Conservation (phyloP, 2,888 invertebrate genomes). For the Lepeophtheirus nordmannii region DNA sequence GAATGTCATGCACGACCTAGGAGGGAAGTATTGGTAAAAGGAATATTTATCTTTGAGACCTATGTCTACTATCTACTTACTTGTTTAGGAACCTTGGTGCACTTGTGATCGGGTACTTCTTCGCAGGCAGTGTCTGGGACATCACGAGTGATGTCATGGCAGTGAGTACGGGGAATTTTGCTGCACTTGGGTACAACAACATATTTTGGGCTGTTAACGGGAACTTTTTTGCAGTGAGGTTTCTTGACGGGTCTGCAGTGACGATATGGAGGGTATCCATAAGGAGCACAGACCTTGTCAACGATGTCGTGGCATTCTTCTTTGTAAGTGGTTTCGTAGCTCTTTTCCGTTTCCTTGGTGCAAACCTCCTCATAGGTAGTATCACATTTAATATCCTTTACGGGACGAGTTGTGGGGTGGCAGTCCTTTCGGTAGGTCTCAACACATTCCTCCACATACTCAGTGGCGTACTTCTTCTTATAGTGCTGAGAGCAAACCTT, state of each 20-base stretch:
- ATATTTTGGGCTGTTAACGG: slow-evolving; percentile 3
- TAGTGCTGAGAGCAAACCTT: not conserved
- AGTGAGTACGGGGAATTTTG: not conserved
- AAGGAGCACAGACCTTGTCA: not conserved
- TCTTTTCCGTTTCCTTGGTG: slow-evolving; percentile 5
- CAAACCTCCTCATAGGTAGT: not conserved
- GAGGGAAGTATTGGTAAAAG: too few species aligned
- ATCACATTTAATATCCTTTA: not conserved
- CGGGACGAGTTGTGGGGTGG: not conserved
- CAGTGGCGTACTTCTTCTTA: not conserved
- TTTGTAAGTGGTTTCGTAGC: not conserved
- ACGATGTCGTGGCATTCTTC: slow-evolving; percentile 5
- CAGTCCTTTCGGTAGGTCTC: not conserved
- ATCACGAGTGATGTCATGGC: not conserved
- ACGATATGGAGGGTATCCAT: not conserved
- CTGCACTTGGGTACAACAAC: not conserved
- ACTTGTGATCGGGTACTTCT: not conserved
- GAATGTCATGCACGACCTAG: too few species aligned
- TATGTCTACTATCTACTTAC: not conserved
- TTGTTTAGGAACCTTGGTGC: slow-evolving; percentile 4
- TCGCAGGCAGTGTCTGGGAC: not conserved
- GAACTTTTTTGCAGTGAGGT: not conserved
- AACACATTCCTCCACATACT: not conserved
- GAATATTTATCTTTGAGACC: too few species aligned
- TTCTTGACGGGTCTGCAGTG: not conserved